These are phyloP conservation scores for Uromys caudimaculatus DNA, from an alignment of 2,797 vertebrate genomes.

Conservation along the genomic window DNA sequence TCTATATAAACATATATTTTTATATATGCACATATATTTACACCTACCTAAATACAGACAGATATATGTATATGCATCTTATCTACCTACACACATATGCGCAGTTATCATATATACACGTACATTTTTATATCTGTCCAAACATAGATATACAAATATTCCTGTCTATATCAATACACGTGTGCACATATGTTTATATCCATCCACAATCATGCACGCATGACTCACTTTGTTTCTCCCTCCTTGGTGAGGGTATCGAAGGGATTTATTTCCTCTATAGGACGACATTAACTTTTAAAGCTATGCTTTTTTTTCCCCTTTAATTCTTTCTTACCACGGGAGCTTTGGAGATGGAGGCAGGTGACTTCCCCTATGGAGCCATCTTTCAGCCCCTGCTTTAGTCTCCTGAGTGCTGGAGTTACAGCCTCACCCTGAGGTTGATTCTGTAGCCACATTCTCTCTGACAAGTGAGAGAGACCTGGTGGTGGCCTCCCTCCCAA, in stretches of 20 bases:
- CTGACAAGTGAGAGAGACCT: background rate
- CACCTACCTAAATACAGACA: background rate
- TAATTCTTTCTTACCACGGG: background rate
- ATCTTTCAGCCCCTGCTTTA: background rate
- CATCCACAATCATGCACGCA: background rate
- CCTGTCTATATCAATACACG: background rate
- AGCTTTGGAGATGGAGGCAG: background rate
- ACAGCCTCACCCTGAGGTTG: background rate
- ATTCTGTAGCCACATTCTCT: background rate
- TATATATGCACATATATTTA: background rate
- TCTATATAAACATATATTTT: background rate
- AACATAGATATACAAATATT: background rate
- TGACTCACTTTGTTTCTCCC: slow-evolving; percentile 23
- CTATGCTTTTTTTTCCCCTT: background rate
- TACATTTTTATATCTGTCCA: background rate
- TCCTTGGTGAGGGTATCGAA: background rate
- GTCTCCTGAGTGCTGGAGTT: background rate
- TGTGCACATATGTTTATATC: background rate
- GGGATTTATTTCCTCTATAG: background rate
- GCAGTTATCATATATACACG: background rate
- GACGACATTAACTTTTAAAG: background rate
- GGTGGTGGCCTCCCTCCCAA: background rate
- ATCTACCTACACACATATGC: background rate
- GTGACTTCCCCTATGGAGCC: background rate
- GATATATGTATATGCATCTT: background rate